These are phyloP conservation scores for Euphydryas editha DNA, from an alignment of 2,888 invertebrate species.

Conservation along the genomic window DNA sequence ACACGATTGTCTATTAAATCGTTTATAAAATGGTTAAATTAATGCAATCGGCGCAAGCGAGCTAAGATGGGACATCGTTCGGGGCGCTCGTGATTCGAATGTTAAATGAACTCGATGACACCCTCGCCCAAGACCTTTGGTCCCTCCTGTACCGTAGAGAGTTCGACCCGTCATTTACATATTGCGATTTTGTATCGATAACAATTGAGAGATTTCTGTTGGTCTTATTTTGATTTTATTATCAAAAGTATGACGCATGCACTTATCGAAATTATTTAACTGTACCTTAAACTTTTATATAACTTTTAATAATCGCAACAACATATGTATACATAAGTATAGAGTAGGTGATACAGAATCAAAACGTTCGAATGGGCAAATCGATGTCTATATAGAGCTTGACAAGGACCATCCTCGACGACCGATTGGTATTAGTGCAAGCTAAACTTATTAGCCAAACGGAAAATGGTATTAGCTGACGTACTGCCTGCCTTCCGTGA, in stretches of 20 bases:
- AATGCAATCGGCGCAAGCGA: constrained; percentile 79
- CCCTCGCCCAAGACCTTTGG: constrained; percentile 58
- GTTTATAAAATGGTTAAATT: constrained; percentile 81
- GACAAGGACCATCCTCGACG: constrained; percentile 67
- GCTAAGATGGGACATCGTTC: constrained; percentile 80
- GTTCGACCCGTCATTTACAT: constrained; percentile 73
- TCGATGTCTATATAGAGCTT: constrained; percentile 75
- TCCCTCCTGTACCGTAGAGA: constrained; percentile 50
- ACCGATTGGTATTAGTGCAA: constrained; percentile 82
- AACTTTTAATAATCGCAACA: background rate
- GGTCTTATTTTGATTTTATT: constrained; percentile 25
- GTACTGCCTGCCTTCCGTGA: constrained; percentile 66
- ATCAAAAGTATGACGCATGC: background rate
- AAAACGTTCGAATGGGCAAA: constrained; percentile 78
- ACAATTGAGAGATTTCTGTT: constrained; percentile 56
- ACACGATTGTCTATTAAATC: constrained; percentile 78
- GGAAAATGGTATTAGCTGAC: constrained; percentile 81
- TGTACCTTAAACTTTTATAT: background rate
- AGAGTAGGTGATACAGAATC: constrained; percentile 64
- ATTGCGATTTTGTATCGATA: constrained; percentile 77
- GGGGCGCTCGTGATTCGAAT: constrained; percentile 77
- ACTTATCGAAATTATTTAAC: background rate
- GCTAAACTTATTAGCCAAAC: constrained; percentile 83
- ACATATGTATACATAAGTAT: background rate
- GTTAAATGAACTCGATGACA: constrained; percentile 67